Evolutionary conservation across 2,888 invertebrate species (phyloP).

Genomic region (Phania funesta): DNA sequence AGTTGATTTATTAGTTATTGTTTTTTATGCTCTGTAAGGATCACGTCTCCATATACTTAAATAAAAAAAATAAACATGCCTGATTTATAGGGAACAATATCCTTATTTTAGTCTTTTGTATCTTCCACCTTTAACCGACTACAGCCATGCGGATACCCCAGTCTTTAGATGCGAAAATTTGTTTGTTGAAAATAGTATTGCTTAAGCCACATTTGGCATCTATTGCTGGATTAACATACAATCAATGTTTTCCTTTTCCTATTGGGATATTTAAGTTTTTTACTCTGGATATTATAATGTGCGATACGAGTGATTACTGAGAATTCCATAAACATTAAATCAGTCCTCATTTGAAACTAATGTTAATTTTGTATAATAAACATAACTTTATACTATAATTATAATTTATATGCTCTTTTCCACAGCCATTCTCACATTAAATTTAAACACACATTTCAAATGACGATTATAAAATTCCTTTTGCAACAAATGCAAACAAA

Average conservation of each 20-base stretch:
- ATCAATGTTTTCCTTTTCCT: background rate
- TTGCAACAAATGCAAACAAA: constrained; percentile 12
- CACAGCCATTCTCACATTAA: background rate
- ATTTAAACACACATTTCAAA: background rate
- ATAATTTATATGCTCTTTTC: constrained; percentile 18
- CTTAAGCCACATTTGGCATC: too few relatives aligned
- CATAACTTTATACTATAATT: constrained; percentile 49
- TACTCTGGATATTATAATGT: background rate
- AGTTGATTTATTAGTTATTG: too few relatives aligned
- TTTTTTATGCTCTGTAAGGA: too few relatives aligned
- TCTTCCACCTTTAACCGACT: too few relatives aligned
- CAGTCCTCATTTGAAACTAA: constrained; percentile 23
- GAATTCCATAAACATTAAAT: constrained; percentile 59
- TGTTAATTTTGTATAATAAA: constrained; percentile 42
- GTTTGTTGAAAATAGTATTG: too few relatives aligned
- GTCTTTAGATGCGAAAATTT: too few relatives aligned
- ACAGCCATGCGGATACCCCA: too few relatives aligned
- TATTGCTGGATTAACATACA: too few relatives aligned
- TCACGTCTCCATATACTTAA: too few relatives aligned
- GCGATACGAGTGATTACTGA: constrained; percentile 33
- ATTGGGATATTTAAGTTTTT: background rate
- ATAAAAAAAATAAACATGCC: too few relatives aligned
- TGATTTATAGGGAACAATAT: too few relatives aligned
- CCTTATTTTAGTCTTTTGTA: too few relatives aligned
- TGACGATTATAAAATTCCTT: constrained; percentile 20